Evolutionary conservation across 2,797 vertebrate genomes (phyloP).

Genomic region (Zalophus californianus): DNA sequence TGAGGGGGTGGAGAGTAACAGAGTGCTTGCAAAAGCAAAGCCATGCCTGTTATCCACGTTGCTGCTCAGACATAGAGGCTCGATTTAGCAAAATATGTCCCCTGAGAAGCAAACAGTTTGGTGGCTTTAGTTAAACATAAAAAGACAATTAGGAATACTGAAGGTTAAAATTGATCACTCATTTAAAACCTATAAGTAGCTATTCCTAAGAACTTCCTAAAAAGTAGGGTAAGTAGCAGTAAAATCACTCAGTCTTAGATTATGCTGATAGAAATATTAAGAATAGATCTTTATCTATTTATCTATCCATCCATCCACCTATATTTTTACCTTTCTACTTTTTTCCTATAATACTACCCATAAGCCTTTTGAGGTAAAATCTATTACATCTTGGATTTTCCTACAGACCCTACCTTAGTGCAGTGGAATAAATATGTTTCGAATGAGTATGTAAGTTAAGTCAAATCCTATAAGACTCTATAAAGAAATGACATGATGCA

Average conservation of each 20-base stretch:
- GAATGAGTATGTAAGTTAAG: background rate
- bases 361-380: background rate
- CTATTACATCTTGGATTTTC: background rate
- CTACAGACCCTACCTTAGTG: background rate
- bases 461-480: background rate
- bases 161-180: background rate
- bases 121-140: background rate
- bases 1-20: accelerated
- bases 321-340: background rate
- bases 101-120: background rate
- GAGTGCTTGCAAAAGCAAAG: background rate
- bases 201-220: background rate
- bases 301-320: background rate
- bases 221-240: background rate
- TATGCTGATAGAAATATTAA: background rate
- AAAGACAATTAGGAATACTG: background rate
- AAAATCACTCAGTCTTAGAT: background rate
- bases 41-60: background rate
- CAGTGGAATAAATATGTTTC: background rate
- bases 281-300: background rate
- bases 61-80: background rate
- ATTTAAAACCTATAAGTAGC: background rate
- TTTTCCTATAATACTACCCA: background rate
- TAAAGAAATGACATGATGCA: background rate
- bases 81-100: background rate